These are phyloP conservation scores for Cyanoderma ruficeps DNA, from an alignment of 2,113 vertebrate genomes.

Conservation along the genomic window DNA sequence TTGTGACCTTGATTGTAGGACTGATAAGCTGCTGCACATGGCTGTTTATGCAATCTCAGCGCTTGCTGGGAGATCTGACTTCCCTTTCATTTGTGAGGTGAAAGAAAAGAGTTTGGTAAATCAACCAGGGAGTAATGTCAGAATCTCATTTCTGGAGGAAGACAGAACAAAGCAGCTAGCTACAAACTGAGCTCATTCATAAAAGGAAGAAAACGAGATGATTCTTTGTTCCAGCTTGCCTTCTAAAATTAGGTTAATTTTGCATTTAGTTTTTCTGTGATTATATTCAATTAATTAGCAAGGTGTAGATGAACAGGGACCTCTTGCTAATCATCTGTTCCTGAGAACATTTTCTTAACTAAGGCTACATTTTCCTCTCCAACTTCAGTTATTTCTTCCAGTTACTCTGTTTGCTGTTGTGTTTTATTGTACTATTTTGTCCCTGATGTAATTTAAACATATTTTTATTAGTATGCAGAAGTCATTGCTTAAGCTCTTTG, in stretches of 20 bases:
- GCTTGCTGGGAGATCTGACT: neutral
- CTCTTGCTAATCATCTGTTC: neutral
- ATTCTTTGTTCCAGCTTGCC: neutral
- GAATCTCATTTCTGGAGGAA: constrained; percentile 19
- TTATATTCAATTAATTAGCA: neutral
- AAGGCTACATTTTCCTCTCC: neutral
- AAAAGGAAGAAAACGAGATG: neutral
- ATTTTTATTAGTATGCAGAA: neutral
- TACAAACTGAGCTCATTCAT: neutral
- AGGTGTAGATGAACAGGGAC: neutral
- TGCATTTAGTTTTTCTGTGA: neutral
- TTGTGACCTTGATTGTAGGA: constrained; percentile 18
- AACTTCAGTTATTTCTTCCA: neutral
- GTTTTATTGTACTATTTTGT: neutral
- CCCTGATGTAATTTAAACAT: neutral
- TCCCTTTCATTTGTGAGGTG: neutral
- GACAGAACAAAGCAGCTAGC: neutral
- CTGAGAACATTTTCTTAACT: neutral
- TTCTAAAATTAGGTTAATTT: neutral
- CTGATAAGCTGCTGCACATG: neutral
- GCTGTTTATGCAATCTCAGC: neutral
- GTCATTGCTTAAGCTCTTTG: neutral
- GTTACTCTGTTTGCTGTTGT: neutral
- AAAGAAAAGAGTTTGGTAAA: constrained; percentile 2
- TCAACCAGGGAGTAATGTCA: neutral